Evolutionary conservation across 2,113 vertebrate genomes (phyloP).

Genomic region (Ascaphus truei): DNA sequence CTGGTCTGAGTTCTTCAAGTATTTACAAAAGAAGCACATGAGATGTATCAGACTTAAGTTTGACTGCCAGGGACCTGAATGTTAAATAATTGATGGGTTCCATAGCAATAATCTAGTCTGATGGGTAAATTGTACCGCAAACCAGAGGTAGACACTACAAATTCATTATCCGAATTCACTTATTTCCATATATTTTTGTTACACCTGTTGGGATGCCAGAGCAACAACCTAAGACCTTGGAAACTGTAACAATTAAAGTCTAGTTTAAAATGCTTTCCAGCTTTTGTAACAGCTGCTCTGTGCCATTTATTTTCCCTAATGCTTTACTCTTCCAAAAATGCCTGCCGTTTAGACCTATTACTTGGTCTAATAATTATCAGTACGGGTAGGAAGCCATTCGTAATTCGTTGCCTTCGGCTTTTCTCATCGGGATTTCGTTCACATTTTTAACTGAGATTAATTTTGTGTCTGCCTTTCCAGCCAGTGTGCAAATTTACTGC

Average conservation of each 20-base stretch:
- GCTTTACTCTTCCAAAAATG: slow-evolving; percentile 23
- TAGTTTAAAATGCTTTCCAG: not conserved
- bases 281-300: slow-evolving; percentile 16
- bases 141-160: no score
- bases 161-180: no score
- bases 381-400: slow-evolving; percentile 14
- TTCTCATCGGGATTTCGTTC: slow-evolving; percentile 35
- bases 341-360: slow-evolving; percentile 29
- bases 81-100: no score
- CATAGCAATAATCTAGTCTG: no score
- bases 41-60: no score
- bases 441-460: slow-evolving; percentile 42
- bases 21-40: no score
- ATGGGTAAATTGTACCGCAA: no score
- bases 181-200: no score
- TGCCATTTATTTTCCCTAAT: not conserved
- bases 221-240: no score
- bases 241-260: slow-evolving; percentile 2
- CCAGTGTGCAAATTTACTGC: slow-evolving; percentile 25
- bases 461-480: slow-evolving; percentile 32
- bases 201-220: no score
- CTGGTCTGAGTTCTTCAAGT: no score
- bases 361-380: slow-evolving; percentile 33
- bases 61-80: no score
- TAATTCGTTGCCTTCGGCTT: slow-evolving; percentile 11